These are phyloP conservation scores for Drosophila ustulata DNA, from an alignment of 2,888 invertebrate species.

Conservation along the genomic window DNA sequence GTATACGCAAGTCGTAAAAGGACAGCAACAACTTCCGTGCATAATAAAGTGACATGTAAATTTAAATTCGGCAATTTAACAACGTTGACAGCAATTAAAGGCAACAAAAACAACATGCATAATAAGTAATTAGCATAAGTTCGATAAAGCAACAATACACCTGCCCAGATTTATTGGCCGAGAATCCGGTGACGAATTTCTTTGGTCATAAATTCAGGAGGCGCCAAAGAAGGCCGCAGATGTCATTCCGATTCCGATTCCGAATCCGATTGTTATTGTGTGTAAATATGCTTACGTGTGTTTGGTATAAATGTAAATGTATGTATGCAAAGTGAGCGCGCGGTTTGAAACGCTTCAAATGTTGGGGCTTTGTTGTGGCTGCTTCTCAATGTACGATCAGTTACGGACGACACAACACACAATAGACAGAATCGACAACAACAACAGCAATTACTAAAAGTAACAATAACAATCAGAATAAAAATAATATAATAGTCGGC, in stretches of 20 bases:
- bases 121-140: slow-evolving; percentile 59
- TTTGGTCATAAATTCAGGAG: slow-evolving; percentile 30
- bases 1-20: slow-evolving; percentile 18
- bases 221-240: slow-evolving; percentile 9
- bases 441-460: slow-evolving; percentile 13
- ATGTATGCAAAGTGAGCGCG: slow-evolving; percentile 40
- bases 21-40: slow-evolving; percentile 26
- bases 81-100: slow-evolving; percentile 21
- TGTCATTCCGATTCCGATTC: background rate
- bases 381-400: slow-evolving; percentile 56
- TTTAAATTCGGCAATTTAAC: slow-evolving; percentile 36
- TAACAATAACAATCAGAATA: slow-evolving; percentile 17
- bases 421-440: slow-evolving; percentile 46
- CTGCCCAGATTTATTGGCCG: slow-evolving; percentile 53
- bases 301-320: slow-evolving; percentile 5
- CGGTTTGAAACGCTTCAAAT: slow-evolving; percentile 60
- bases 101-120: slow-evolving; percentile 19
- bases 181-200: slow-evolving; percentile 52
- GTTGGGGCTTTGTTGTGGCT: slow-evolving; percentile 52
- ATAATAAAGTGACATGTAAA: slow-evolving; percentile 28
- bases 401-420: slow-evolving; percentile 52
- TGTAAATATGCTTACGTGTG: slow-evolving; percentile 7
- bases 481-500: slow-evolving; percentile 47
- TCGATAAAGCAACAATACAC: slow-evolving; percentile 36
- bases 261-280: background rate